Evolutionary conservation across 2,113 vertebrate species (phyloP).

Genomic region (Chitala chitala): DNA sequence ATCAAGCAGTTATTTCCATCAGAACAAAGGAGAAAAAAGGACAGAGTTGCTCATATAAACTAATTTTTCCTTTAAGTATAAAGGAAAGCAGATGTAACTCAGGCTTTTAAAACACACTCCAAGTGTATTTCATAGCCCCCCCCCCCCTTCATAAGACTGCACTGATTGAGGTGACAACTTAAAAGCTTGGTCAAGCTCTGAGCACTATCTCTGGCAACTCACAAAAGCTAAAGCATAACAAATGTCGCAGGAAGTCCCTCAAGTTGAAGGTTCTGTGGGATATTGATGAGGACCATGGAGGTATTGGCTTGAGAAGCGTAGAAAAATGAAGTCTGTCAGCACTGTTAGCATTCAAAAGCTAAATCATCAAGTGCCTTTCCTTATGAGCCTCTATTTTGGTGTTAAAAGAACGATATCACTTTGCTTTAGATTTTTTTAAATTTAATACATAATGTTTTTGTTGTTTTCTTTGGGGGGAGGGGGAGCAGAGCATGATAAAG

Average conservation of each 20-base stretch:
- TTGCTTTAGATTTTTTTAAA: neutral
- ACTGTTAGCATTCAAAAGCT: neutral
- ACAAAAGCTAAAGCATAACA: fast-evolving
- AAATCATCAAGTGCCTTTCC: neutral
- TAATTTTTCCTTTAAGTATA: too few relatives aligned
- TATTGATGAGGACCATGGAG: too few relatives aligned
- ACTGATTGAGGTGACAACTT: neutral
- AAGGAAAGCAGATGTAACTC: too few relatives aligned
- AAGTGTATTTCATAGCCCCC: neutral
- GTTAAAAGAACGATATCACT: too few relatives aligned
- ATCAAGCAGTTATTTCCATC: neutral
- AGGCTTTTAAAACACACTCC: too few relatives aligned
- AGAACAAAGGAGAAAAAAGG: neutral
- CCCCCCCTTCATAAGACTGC: neutral
- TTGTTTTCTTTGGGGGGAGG: neutral
- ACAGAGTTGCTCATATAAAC: too few relatives aligned
- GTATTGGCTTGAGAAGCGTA: neutral
- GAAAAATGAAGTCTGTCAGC: neutral
- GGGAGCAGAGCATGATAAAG: too few relatives aligned
- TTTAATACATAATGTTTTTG: neutral
- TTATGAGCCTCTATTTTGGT: too few relatives aligned
- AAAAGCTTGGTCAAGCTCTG: neutral
- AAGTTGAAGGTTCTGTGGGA: neutral
- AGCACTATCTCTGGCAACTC: neutral
- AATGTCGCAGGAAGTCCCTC: neutral